Base-by-base conservation (phyloP, 2,113 vertebrate genomes). In the Ailuropoda melanoleuca region DNA sequence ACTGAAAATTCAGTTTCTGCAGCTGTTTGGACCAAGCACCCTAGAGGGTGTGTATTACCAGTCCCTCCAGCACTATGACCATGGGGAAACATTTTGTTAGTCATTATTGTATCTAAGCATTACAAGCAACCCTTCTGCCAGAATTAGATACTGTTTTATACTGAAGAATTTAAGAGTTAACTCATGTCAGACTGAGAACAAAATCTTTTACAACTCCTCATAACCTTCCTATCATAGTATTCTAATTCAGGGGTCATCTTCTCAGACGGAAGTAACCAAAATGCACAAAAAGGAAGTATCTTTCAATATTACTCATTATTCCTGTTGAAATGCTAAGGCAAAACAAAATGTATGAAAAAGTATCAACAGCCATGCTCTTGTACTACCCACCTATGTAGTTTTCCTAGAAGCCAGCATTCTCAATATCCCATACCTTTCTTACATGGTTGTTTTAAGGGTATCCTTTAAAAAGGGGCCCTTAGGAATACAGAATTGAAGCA, bases 31-130 rank as follows among this genome's bases (percentile, higher is more conserved):
- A 48, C 18, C 0, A 3, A 96, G 55, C 31, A 21, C 86, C 48
- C 24, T 11, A 31, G 11, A 50, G 50, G 58, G 21, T 11, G 31
- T 2, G 12, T 0, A n/a, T 11, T 3, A 4, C 12, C 18, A 11
- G 13, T 29, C 24, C 72, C 81, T 74, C 12, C 37, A 48, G 10
- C 34, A 53, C 19, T 18, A 1, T 56, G 34, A 46, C 13, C 53
- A 1, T 56, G 8, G 50, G 21, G 31, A 84, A 26, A 10, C 14
- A 4, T 92, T 95, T 92, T 21, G 2, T 14, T 17, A 17, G n/a
- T 92, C 53, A 87, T 10, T 21, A 37, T 46, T 86, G 72, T 55
- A 87, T 48, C 72, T n/a, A 48, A 91, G 17, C 21, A 17, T 50
- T 24, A 7, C 70, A 84, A 92, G 21, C 50, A 64, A 37, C 2